Evolutionary conservation across 2,113 vertebrate genomes (phyloP), one percentile per base, ranked within the genome.

Genomic region (Lophius piscatorius): DNA sequence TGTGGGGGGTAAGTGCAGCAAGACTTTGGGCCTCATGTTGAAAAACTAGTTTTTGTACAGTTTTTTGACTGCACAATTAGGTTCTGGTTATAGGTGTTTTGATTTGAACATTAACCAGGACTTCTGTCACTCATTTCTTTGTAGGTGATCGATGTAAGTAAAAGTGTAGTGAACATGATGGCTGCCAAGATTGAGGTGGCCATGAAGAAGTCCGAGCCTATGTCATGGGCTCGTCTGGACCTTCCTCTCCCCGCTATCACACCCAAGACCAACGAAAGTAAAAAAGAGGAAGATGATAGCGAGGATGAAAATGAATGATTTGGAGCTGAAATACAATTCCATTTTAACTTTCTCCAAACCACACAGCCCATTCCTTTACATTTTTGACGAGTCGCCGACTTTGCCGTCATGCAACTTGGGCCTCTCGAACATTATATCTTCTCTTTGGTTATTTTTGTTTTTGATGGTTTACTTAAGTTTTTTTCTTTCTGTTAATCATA

Each of bases 221-320:
- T 99, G 90, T 86, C 89, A 0, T 99, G 97, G 97, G 95, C 95
- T 9, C 94, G 94, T 16, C 91, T 99, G 69, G 97, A 99, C 85
- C 84, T 98, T 5, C 95, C 95, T 4, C 85, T 87, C 8, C 76
- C 89, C 3, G 90, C 80, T 49, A 7, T 14, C 21, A 68, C 75
- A 1, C 71, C 87, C n/a, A 83, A 91, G 48, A 84, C 90, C 33
- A 76, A 74, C 14, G 83, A 90, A 59, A 82, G 90, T 46, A 77
- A 85, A 63, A 73, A 78, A 46, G 81, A 74, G n/a, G 85, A 84
- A 1, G n/a, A 4, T 2, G 84, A 90, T 0, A 84, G 83, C 9
- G 89, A 90, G 0, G 87, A 85, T 0, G 87, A 86, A 11, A 76
- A 78, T 14, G 80, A 87, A 48, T 83, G 68, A 82, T 67, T 29